Evolutionary conservation across 2,113 vertebrate genomes (phyloP).

Genomic region (Hystrix cristata): DNA sequence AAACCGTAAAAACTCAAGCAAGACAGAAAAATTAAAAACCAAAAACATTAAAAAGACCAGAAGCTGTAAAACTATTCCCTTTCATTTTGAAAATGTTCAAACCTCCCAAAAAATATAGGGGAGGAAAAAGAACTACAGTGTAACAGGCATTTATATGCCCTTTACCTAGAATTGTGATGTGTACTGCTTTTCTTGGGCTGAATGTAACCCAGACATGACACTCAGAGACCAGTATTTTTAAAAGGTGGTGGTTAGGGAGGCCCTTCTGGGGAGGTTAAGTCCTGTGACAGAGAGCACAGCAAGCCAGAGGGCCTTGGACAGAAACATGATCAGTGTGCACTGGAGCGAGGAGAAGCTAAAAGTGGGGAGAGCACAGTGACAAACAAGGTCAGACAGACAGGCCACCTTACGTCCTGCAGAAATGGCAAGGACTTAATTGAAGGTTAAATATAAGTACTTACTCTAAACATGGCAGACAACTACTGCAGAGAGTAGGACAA

Average conservation of each 20-base stretch:
- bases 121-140: background rate
- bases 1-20: background rate
- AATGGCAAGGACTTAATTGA: background rate
- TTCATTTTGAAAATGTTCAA: conserved; percentile 20
- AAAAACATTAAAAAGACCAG: background rate
- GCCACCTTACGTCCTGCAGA: background rate
- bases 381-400: background rate
- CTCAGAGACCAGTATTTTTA: background rate
- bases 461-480: background rate
- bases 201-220: no score
- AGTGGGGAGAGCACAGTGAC: background rate
- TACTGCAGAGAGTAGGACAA: background rate
- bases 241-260: background rate
- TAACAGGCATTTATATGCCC: background rate
- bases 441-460: background rate
- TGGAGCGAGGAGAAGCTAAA: background rate
- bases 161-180: background rate
- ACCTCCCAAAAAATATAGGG: background rate
- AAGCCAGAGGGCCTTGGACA: background rate
- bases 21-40: background rate
- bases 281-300: background rate
- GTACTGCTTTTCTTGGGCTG: background rate
- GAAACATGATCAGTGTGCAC: background rate
- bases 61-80: background rate
- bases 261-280: background rate